Base-by-base conservation (phyloP, 2,797 vertebrate species). In the Rhinella marina region DNA sequence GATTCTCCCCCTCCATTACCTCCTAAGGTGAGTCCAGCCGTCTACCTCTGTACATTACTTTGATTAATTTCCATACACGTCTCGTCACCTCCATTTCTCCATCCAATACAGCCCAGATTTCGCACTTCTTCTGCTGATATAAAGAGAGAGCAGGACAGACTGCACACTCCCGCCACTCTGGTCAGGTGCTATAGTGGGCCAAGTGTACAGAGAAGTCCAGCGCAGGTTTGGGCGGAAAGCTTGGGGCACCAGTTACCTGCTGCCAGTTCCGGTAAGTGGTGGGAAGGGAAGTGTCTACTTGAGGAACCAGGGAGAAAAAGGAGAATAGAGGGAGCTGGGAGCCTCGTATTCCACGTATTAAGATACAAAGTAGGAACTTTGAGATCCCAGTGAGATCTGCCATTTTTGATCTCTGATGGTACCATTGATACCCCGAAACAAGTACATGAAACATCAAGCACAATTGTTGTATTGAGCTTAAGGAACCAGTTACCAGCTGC, bases 1-100 rank as follows among this genome's bases (percentile, higher is more conserved):
- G 88, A 95, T 50, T 90, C 84, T 2, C 97, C 97, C 0, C 97
- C 97, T 89, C 97, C 97, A 0, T 94, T 98, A 87, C 97, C 97
- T 86, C 97, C 97, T n/a, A 98, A 97, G 96, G 97, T 98, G 88
- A 95, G 86, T 0, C 54, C 32, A 62, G 50, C 1, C 12, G 41
- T 62, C 21, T 19, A 21, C 19, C 6, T n/a, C 19, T 41, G 2
- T 1, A 41, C 19, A 6, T 13, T 25, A 13, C 8, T 17, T 23
- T 16, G 11, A 50, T 57, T 56, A 7, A 14, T 54, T 16, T 9
- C 61, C 48, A 6, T 52, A 6, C 56, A 12, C 14, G 13, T 41
- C 29, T 62, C 6, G 11, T n/a, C 25, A 19, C 16, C 14, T 68
- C 27, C 12, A 5, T 8, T 10, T 52, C 13, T 19, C 23, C 2